Evolutionary conservation across 2,797 vertebrate species (phyloP).

Genomic region (Protonibea diacanthus): DNA sequence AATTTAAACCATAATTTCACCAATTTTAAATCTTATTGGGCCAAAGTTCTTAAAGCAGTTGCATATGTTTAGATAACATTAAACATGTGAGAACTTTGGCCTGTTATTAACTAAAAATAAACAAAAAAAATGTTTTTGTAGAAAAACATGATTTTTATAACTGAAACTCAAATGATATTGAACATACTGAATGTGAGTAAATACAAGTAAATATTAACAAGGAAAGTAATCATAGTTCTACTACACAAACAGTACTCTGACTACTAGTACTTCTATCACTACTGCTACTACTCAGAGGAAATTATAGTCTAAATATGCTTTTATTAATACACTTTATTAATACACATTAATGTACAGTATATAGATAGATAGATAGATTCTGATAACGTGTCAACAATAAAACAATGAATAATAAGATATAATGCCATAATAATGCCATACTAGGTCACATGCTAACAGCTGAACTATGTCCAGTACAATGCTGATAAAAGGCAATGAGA

Average conservation of each 20-base stretch:
- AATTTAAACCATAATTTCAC: neutral
- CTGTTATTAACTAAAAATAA: neutral
- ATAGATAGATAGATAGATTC: neutral
- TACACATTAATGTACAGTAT: no score
- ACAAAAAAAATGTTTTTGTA: neutral
- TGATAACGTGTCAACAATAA: neutral
- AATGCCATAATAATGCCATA: no score
- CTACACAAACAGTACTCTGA: neutral
- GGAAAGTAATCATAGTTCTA: no score
- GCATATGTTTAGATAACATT: neutral
- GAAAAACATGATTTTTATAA: neutral
- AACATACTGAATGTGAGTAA: neutral
- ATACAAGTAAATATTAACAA: neutral
- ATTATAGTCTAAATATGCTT: neutral
- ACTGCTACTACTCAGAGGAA: neutral
- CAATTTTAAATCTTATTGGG: neutral
- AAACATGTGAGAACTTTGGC: neutral
- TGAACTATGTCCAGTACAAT: neutral
- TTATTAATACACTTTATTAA: neutral
- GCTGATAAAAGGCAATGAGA: neutral
- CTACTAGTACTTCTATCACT: no score
- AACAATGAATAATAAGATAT: neutral
- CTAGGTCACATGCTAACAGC: neutral
- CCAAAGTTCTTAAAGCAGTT: neutral
- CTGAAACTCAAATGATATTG: neutral